A percentile compares a stretch with the other conserved stretches of the same genome.
phyloP scores from a whole-genome alignment of 1,140 invertebrate species.

The Idris sp. region DNA sequence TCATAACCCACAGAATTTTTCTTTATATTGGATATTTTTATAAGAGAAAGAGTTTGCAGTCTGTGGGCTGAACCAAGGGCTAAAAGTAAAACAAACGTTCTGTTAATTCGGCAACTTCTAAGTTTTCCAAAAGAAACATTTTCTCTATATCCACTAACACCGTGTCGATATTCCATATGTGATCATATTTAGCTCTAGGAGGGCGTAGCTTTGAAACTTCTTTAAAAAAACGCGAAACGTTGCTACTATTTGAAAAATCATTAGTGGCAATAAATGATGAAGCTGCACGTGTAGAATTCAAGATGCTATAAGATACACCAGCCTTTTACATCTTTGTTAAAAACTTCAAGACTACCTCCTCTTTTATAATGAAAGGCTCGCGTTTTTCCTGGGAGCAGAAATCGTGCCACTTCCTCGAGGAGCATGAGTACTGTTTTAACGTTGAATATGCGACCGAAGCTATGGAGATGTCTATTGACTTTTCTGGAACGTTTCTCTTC shows the following conservation, averaged over 20 bases:
- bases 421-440: too few species aligned
- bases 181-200: slow-evolving; percentile 1
- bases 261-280: neutral
- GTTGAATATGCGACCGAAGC: too few species aligned
- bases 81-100: slow-evolving; percentile 5
- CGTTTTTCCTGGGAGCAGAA: neutral
- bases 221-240: slow-evolving; percentile 7
- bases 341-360: neutral
- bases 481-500: too few species aligned
- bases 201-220: neutral
- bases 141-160: neutral
- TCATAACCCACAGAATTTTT: neutral
- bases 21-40: neutral
- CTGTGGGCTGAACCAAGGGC: slow-evolving; percentile 4
- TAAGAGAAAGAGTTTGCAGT: neutral
- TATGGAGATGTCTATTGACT: too few species aligned
- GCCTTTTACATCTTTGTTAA: neutral
- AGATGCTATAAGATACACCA: slow-evolving; percentile 1
- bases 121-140: neutral
- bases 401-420: too few species aligned
- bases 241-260: neutral
- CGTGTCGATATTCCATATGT: neutral
- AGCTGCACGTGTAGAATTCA: slow-evolving; percentile 1
- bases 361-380: neutral
- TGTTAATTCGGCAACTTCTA: neutral